These are phyloP conservation scores for Parotocinclus haroldoi DNA, from an alignment of 2,797 vertebrate species.

Conservation along the genomic window DNA sequence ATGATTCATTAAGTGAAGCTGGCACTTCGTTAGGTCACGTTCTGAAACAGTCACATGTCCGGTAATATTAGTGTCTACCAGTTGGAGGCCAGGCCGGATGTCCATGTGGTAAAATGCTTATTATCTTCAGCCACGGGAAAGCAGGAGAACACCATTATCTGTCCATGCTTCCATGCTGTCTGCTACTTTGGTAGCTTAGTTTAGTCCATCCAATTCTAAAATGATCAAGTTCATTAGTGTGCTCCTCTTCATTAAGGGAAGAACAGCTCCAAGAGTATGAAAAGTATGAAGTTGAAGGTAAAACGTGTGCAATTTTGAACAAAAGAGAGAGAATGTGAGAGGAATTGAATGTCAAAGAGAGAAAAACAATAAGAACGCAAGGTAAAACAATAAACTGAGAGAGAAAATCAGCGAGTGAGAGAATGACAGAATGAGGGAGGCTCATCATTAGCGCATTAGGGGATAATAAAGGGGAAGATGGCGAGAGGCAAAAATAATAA, in stretches of 20 bases:
- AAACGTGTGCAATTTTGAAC: too few relatives aligned
- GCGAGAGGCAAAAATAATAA: constrained; percentile 52
- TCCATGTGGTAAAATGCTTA: too few relatives aligned
- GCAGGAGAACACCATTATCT: too few relatives aligned
- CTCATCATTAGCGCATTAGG: constrained; percentile 53
- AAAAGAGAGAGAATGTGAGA: too few relatives aligned
- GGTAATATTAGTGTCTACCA: neutral
- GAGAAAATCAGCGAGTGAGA: constrained; percentile 35
- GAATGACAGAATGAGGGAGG: constrained; percentile 55
- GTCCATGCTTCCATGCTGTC: too few relatives aligned
- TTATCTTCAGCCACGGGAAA: too few relatives aligned
- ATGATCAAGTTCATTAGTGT: too few relatives aligned
- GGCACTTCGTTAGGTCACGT: neutral
- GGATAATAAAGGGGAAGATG: constrained; percentile 51
- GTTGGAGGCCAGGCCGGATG: neutral
- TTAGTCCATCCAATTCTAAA: too few relatives aligned
- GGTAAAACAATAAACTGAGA: constrained; percentile 34
- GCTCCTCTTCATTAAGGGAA: too few relatives aligned
- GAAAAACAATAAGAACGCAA: constrained; percentile 10
- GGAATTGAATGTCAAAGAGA: neutral
- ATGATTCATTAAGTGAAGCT: neutral
- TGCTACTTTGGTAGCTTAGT: too few relatives aligned
- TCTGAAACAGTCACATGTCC: neutral
- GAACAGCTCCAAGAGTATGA: too few relatives aligned
- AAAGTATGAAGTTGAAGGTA: too few relatives aligned